Percentiles rank a stretch among this genome's conserved stretches.
Evolutionary conservation across 1,140 invertebrate species (phyloP).

Genomic region (Formica selysi): DNA sequence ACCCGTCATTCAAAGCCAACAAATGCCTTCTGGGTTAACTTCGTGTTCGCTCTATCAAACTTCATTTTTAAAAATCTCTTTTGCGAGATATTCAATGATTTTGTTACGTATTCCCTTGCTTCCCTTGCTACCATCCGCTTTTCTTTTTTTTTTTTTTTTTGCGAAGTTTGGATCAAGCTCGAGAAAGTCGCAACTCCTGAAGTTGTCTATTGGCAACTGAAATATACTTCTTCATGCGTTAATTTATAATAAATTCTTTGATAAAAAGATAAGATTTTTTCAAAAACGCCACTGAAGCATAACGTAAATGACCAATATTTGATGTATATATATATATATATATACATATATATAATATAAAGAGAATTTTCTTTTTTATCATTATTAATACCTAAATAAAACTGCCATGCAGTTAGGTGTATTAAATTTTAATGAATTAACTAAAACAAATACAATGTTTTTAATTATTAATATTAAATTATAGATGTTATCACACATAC

Average conservation of each 20-base stretch:
- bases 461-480: neutral
- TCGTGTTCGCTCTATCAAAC: neutral
- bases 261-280: neutral
- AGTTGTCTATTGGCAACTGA: neutral
- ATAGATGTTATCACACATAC: neutral
- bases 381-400: neutral
- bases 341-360: too few relatives aligned
- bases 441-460: neutral
- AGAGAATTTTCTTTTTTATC: neutral
- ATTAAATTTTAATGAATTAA: neutral
- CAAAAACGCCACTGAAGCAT: neutral
- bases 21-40: constrained; percentile 50
- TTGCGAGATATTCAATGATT: constrained; percentile 18
- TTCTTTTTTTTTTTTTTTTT: neutral
- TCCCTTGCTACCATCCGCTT: neutral
- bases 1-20: constrained; percentile 50
- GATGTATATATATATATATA: neutral
- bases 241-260: neutral
- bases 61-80: constrained; percentile 43
- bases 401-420: neutral
- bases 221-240: neutral
- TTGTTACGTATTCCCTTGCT: neutral
- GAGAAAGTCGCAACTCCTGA: neutral
- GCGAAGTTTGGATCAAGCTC: neutral
- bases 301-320: neutral